phyloP scores from a whole-genome alignment of 2,113 vertebrate species.

The Strix uralensis region DNA sequence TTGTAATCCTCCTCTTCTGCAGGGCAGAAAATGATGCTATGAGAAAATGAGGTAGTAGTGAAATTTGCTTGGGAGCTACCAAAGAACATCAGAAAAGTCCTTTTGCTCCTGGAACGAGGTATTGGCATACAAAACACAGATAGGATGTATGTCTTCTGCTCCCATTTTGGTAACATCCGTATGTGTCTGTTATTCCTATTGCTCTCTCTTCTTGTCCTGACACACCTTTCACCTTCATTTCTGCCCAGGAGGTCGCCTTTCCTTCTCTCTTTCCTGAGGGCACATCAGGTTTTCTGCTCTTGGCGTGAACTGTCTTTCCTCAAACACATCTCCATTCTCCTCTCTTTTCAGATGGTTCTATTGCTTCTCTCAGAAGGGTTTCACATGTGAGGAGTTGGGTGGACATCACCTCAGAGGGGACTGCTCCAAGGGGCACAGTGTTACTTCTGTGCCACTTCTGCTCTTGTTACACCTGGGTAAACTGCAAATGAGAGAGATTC shows the following conservation, averaged over 20 bases:
- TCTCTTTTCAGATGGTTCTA: background rate
- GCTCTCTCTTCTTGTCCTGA: background rate
- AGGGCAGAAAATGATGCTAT: background rate
- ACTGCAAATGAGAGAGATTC: background rate
- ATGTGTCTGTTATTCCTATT: background rate
- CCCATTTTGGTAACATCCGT: background rate
- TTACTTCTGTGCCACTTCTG: background rate
- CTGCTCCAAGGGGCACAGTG: background rate
- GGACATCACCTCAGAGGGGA: background rate
- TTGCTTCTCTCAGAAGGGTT: background rate
- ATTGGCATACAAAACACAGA: background rate
- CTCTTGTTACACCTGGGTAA: background rate
- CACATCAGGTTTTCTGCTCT: background rate
- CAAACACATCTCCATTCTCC: rapidly evolving
- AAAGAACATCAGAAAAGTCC: background rate
- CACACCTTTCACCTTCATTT: background rate
- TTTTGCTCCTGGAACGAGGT: background rate
- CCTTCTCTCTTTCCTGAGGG: background rate
- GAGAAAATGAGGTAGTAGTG: background rate
- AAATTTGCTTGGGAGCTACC: background rate
- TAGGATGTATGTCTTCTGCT: background rate
- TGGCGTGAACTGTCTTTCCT: background rate
- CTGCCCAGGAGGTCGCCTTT: background rate
- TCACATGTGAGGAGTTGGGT: background rate
- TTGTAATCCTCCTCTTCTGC: background rate